Conservation (phyloP, 2,888 invertebrate genomes). For the Caenorhabditis becei region DNA sequence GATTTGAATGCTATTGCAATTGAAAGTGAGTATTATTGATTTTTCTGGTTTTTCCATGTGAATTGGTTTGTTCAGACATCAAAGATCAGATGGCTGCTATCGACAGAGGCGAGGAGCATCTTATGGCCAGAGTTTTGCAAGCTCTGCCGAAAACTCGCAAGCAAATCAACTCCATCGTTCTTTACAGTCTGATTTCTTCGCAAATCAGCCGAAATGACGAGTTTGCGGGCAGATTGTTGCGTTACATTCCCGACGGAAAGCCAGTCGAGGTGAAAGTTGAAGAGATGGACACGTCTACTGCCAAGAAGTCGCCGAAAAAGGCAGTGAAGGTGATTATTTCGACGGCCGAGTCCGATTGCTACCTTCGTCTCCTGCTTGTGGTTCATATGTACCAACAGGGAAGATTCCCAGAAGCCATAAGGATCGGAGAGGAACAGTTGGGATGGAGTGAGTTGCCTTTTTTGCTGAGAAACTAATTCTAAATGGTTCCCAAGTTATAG, state of each 20-base stretch:
- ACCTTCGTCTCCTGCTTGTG: slow-evolving; percentile 76
- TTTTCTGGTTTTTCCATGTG: no score
- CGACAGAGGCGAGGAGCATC: slow-evolving; percentile 76
- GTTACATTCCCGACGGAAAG: slow-evolving; percentile 28
- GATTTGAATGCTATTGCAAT: slow-evolving; percentile 68
- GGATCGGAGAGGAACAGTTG: slow-evolving; percentile 68
- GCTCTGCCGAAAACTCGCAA: slow-evolving; percentile 76
- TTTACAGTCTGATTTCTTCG: slow-evolving; percentile 39
- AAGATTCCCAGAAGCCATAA: slow-evolving; percentile 64
- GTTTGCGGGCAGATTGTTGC: slow-evolving; percentile 27
- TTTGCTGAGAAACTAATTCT: not conserved
- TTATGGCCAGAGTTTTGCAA: slow-evolving; percentile 75
- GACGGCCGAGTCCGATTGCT: slow-evolving; percentile 73
- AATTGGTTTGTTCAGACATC: slow-evolving; percentile 48
- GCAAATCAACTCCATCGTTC: slow-evolving; percentile 67
- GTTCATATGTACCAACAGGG: slow-evolving; percentile 70
- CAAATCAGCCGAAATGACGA: slow-evolving; percentile 21
- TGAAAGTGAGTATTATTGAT: slow-evolving; percentile 66
- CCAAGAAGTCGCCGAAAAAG: slow-evolving; percentile 57
- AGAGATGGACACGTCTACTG: slow-evolving; percentile 62
- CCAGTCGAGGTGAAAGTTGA: slow-evolving; percentile 35
- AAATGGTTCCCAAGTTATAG: no score
- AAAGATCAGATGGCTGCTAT: slow-evolving; percentile 67
- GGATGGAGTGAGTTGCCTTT: slow-evolving; percentile 29
- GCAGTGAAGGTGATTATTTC: slow-evolving; percentile 41